phyloP scores from a whole-genome alignment of 2,888 invertebrate genomes.

The Drosophila dives region DNA sequence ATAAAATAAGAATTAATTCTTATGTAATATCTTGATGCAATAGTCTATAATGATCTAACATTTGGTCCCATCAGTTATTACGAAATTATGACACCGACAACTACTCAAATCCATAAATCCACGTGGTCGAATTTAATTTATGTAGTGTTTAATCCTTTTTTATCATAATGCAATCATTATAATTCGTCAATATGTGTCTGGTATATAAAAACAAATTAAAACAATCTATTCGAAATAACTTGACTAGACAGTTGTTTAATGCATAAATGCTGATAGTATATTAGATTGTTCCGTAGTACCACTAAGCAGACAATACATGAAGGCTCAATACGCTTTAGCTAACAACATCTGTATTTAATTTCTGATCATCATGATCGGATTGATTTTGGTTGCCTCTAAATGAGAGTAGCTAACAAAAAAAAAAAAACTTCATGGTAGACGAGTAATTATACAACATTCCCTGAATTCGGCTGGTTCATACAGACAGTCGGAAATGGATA shows the following conservation, averaged over 20 bases:
- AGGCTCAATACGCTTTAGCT: no score
- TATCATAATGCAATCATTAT: not conserved
- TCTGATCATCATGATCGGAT: not conserved
- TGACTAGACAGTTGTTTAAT: not conserved
- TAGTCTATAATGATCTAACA: not conserved
- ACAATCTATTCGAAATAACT: not conserved
- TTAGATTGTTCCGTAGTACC: no score
- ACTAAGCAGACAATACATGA: no score
- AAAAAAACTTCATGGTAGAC: not conserved
- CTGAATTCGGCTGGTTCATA: not conserved
- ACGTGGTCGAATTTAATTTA: not conserved
- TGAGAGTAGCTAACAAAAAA: not conserved
- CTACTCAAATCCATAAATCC: not conserved
- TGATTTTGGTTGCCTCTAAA: no score
- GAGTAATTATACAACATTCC: not conserved
- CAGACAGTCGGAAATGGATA: not conserved
- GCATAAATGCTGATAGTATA: no score
- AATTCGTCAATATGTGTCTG: not conserved
- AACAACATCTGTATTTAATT: not conserved
- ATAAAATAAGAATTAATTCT: not conserved
- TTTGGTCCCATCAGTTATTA: not conserved
- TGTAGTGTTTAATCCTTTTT: not conserved
- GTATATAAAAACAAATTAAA: not conserved
- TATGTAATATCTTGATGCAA: not conserved
- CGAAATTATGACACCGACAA: not conserved